Evolutionary conservation across 2,888 invertebrate species (phyloP), one percentile per base, ranked within the genome.

Genomic region (Spilarctia lutea): DNA sequence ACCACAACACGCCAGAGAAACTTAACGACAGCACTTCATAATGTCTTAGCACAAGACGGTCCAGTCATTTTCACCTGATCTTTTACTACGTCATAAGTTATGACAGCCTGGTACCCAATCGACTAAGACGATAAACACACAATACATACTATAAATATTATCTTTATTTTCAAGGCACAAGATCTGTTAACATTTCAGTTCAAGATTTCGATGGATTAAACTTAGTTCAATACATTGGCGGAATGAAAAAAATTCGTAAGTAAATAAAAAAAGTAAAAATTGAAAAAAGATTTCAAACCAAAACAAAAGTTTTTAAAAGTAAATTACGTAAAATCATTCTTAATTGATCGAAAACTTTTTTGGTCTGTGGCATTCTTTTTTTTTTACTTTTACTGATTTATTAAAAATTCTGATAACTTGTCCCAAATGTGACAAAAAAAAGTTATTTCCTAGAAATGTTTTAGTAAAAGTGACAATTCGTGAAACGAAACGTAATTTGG

Each of bases 401-500:
- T 2, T 16, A 63, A 63, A 30, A 18, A 18, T 6, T 11, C 24
- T 18, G 18, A 60, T 35, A 39, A 48, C n/a, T 56, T n/a, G 24
- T 11, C 24, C 24, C 52, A 56, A 18, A 24, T n/a, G 3, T 56
- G 24, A n/a, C 10, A 33, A 71, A 45, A 71, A 35, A 35, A 6
- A 35, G 35, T 35, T 73, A 70, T 56, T 68, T 71, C 73, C 33
- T 42, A 66, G 45, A 71, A 67, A 73, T 56, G 67, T 56, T 30
- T 45, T 65, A 71, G 33, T 75, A 75, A 77, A 67, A 67, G 68
- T 71, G 79, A 79, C 71, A 76, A 76, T 74, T 78, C 71, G 66
- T 35, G 63, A 68, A 74, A 68, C 65, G 75, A 70, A 84, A 81
- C 70, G 81, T 81, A 81, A 85, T 84, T 85, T 79, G 68, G 65